Evolutionary conservation across 2,888 invertebrate genomes (phyloP), one percentile per base, ranked within the genome.

Genomic region (Heptascelio sp.): DNA sequence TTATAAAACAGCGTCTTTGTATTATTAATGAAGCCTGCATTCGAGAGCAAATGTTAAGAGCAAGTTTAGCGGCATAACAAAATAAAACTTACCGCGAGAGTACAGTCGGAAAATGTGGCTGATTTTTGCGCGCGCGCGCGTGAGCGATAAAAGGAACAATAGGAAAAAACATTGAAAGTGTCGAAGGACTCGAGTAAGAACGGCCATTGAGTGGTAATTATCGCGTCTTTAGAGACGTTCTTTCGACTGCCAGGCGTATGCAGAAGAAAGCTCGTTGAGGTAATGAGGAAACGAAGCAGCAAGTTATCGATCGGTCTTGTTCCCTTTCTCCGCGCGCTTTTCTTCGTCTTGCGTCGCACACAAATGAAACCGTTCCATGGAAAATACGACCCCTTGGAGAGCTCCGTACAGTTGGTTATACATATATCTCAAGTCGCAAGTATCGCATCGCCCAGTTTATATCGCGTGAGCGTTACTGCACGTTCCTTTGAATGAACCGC

Each of bases 371-470:
- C 76, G 67, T 85, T 85, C 60, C 77, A 70, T 71, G 70, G 76
- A 83, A 83, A 83, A 83, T 83, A 81, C 85, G 73, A 80, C 70
- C 72, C 81, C 81, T 81, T 49, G 51, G 79, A 83, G 83, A 76
- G 75, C 71, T 57, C 40, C 78, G 70, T 80, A 83, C 71, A 80
- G 65, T 55, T 55, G 77, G 65, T 55, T 55, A 68, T 64, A 82
- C 64, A 30, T 77, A 77, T 57, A 77, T 72, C 67, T 72, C 40
- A 62, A 77, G 67, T 77, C 57, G 49, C 65, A 53, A 81, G 81
- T 81, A 64, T 72, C 60, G 75, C 67, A 46, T 0, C 6, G 53
- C 49, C 67, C 30, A 73, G 80, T 76, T 81, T 59, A 71, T 70
- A 76, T 65, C 43, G 37, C 59, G 40, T 67, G 55, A 60, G 62